Evolutionary conservation across 2,888 invertebrate genomes (phyloP), one percentile per base, ranked within the genome.

Genomic region (Andrena flavipes): DNA sequence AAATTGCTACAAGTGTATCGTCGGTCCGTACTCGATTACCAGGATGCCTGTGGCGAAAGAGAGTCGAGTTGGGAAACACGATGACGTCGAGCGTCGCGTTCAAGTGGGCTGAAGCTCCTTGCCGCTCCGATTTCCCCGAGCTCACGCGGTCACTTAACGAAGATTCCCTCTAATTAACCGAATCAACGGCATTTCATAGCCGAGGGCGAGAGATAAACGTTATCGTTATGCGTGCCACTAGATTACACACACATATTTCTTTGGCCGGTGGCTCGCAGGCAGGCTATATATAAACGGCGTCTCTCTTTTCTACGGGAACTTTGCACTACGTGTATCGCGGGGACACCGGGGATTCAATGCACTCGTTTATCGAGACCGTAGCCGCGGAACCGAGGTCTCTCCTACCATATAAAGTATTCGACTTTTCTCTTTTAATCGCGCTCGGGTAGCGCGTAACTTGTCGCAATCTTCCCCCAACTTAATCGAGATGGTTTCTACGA

Each of bases 131-230:
- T 54, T 33, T 16, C 54, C 13, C 26, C 30, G 26, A 48, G 35
- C 1, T 5, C 10, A 10, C 74, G 30, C 10, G 13, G 30, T 42
- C 30, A 30, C 30, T 69, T 16, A 64, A 59, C 75, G 35, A 59
- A 42, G 59, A n/a, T 49, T 6, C 23, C 60, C 60, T 69, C 35
- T 68, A 80, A 84, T 84, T 76, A 73, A 76, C 60, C 71, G 70
- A 76, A 76, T 63, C 75, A 10, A 64, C 72, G 69, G 54, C 13
- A 65, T 35, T 67, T 59, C 35, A 16, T 23, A 35, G 63, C 42
- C 69, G n/a, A 68, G 33, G 26, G 54, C 26, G 8, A n/a, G 23
- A 51, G 85, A 84, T 77, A 80, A 80, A 71, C 68, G 49, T 84
- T 84, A 84, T 80, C 80, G 56, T 68, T 64, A 49, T 29, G 49